Percentiles rank a stretch among this genome's conserved stretches.
Evolutionary conservation across 2,888 invertebrate species (phyloP).

Genomic region (Ischnura elegans): DNA sequence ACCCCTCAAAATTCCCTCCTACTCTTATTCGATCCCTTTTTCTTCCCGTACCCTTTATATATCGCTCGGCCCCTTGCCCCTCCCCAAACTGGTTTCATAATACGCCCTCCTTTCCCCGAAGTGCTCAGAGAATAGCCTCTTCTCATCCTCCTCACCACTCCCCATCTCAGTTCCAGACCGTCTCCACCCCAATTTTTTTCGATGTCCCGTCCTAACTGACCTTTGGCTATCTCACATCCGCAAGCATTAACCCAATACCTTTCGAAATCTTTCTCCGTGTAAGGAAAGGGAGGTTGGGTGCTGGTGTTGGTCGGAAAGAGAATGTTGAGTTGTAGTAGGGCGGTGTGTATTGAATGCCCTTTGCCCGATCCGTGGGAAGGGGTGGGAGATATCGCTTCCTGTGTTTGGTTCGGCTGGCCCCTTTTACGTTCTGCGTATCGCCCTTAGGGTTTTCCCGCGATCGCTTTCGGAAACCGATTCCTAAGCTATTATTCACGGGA

Average conservation of each 20-base stretch:
- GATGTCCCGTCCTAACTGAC: constrained; percentile 56
- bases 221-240: constrained; percentile 62
- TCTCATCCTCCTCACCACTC: not conserved
- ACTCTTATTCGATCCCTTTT: constrained; percentile 8
- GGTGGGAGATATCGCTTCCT: constrained; percentile 33
- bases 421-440: not conserved
- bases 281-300: not conserved
- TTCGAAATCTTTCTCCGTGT: constrained; percentile 46
- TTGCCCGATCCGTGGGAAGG: constrained; percentile 16
- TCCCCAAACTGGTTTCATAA: not conserved
- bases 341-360: constrained; percentile 42
- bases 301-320: not conserved
- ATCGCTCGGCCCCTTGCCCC: not conserved
- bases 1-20: not conserved
- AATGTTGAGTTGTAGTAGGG: not conserved
- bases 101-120: not conserved
- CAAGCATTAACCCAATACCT: constrained; percentile 62
- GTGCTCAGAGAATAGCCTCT: not conserved
- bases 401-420: constrained; percentile 27
- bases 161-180: not conserved
- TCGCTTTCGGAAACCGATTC: constrained; percentile 62
- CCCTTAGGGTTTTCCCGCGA: constrained; percentile 4
- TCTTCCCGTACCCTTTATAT: constrained; percentile 33
- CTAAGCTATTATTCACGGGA: constrained; percentile 58
- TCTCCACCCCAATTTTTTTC: not conserved